Conservation (phyloP, 2,113 vertebrate species). For the Atlantisia rogersi region DNA sequence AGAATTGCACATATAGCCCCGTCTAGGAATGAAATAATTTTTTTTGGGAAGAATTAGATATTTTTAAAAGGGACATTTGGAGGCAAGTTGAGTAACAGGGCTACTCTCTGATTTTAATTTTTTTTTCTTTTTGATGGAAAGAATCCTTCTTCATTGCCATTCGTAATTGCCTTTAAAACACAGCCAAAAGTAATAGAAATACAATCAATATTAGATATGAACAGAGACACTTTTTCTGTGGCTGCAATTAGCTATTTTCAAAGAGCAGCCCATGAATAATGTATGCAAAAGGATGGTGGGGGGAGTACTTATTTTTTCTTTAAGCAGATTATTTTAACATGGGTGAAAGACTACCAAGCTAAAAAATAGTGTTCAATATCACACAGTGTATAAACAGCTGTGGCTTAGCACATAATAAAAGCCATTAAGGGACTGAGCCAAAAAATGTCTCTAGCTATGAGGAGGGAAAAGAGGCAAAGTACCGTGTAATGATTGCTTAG, state of each 20-base stretch:
- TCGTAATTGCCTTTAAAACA: background rate
- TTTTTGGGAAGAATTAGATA: background rate
- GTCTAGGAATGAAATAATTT: background rate
- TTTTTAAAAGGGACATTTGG: background rate
- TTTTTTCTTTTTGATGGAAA: background rate
- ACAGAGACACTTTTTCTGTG: slow-evolving; percentile 41
- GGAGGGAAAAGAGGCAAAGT: slow-evolving; percentile 2
- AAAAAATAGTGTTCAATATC: slow-evolving; percentile 49
- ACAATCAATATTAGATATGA: slow-evolving; percentile 57
- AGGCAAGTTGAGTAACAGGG: background rate
- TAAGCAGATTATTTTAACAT: slow-evolving; percentile 52
- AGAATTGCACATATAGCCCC: background rate
- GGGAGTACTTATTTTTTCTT: slow-evolving; percentile 44
- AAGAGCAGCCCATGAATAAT: slow-evolving; percentile 56
- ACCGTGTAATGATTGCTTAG: background rate
- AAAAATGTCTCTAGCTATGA: slow-evolving; percentile 42
- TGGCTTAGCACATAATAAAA: slow-evolving; percentile 38
- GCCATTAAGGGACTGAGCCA: slow-evolving; percentile 41
- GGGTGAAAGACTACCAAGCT: slow-evolving; percentile 37
- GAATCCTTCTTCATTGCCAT: background rate
- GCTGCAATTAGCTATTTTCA: slow-evolving; percentile 61
- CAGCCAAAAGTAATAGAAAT: slow-evolving; percentile 20
- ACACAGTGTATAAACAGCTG: slow-evolving; percentile 53
- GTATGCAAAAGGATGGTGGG: background rate
- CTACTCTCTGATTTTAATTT: background rate